Conservation (phyloP, 1,140 invertebrate genomes). For the Penaeus chinensis region DNA sequence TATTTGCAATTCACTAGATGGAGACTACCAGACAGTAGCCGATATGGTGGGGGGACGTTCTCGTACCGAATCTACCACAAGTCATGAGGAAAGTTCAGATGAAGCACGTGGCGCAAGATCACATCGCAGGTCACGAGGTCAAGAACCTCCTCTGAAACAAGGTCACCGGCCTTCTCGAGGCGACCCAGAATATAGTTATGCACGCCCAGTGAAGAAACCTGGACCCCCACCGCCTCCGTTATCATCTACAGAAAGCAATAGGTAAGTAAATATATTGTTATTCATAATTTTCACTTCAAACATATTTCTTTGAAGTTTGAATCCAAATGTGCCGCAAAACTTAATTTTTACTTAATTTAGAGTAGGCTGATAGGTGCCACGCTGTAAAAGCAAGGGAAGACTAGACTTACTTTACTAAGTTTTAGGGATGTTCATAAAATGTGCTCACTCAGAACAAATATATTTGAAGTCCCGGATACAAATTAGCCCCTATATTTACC, state of each 20-base stretch:
- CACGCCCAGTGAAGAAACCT: constrained; percentile 53
- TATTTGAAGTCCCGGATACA: too few species aligned
- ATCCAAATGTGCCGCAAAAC: too few species aligned
- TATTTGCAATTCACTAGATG: constrained; percentile 7
- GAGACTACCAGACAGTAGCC: constrained; percentile 51
- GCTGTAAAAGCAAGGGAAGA: too few species aligned
- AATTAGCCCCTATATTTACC: too few species aligned
- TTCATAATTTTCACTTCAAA: neutral
- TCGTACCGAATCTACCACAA: constrained; percentile 51
- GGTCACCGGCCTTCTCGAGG: constrained; percentile 50
- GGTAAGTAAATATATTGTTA: constrained; percentile 4
- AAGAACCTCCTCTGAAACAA: constrained; percentile 20
- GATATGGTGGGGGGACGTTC: constrained; percentile 52
- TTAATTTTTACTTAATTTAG: too few species aligned
- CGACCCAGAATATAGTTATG: constrained; percentile 57
- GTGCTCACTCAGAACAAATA: too few species aligned
- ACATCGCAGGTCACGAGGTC: constrained; percentile 20
- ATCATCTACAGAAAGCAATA: constrained; percentile 54
- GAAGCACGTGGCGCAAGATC: constrained; percentile 14
- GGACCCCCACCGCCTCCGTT: constrained; percentile 45
- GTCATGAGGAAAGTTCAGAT: constrained; percentile 58
- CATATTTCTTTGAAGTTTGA: neutral
- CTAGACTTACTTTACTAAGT: too few species aligned
- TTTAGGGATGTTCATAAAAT: too few species aligned
- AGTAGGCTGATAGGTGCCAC: too few species aligned